phyloP scores from a whole-genome alignment of 2,888 invertebrate genomes.

The Acleris sparsana region DNA sequence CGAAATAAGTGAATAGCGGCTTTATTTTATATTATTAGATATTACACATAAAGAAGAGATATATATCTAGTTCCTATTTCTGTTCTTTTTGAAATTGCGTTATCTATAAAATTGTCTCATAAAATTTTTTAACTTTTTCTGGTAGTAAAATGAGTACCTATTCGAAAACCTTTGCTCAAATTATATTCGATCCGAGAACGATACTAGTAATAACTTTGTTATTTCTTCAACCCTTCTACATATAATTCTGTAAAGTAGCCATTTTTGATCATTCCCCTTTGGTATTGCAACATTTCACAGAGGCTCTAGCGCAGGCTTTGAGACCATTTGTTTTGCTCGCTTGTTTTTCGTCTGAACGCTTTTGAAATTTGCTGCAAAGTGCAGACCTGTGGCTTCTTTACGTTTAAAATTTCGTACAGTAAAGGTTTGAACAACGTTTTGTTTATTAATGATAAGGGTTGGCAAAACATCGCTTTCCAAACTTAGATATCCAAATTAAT shows the following conservation, averaged over 20 bases:
- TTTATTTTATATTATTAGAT: too few species aligned
- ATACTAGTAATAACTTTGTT: background rate
- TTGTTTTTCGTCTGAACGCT: slow-evolving; percentile 13
- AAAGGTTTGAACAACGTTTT: background rate
- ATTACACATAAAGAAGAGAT: too few species aligned
- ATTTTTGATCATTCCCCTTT: slow-evolving; percentile 73
- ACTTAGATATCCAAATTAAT: too few species aligned
- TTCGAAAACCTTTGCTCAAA: too few species aligned
- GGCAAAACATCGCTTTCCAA: background rate
- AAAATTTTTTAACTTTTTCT: too few species aligned
- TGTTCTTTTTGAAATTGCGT: too few species aligned
- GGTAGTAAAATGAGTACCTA: too few species aligned
- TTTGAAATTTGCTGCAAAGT: slow-evolving; percentile 6
- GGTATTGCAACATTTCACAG: slow-evolving; percentile 73
- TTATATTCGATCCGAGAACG: background rate
- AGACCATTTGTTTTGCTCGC: slow-evolving; percentile 6
- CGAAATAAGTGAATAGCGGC: too few species aligned
- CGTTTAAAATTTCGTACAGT: background rate
- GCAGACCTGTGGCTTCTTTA: slow-evolving; percentile 7
- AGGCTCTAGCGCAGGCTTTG: slow-evolving; percentile 48
- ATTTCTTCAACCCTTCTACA: background rate
- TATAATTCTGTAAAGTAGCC: slow-evolving; percentile 48
- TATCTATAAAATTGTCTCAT: too few species aligned
- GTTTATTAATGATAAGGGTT: background rate
- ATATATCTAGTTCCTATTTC: too few species aligned